phyloP scores from a whole-genome alignment of 1,140 invertebrate genomes.

The Eupristina koningsbergeri region DNA sequence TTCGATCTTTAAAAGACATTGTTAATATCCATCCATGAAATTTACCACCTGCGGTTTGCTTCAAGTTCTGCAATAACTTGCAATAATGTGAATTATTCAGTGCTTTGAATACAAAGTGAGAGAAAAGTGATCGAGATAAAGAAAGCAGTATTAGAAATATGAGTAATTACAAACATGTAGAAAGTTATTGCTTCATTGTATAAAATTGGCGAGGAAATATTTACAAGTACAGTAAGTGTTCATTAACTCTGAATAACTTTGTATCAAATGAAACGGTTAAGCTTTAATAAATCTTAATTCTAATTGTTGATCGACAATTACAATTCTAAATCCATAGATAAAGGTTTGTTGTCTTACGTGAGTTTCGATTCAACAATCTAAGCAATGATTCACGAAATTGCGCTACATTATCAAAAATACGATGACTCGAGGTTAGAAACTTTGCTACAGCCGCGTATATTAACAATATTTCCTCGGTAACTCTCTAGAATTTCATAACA shows the following conservation, averaged over 20 bases:
- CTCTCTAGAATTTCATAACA: background rate
- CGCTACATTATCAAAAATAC: too few species aligned
- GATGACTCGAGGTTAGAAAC: too few species aligned
- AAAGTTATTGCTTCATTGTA: slow-evolving; percentile 5
- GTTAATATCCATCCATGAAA: background rate
- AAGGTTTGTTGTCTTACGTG: too few species aligned
- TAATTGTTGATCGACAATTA: background rate
- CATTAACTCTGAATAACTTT: background rate
- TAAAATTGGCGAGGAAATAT: background rate
- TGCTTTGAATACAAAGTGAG: background rate
- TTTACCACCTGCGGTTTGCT: background rate
- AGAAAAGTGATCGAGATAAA: background rate
- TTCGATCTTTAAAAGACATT: background rate
- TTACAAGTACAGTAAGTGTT: background rate
- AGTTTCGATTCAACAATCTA: background rate
- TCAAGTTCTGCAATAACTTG: background rate
- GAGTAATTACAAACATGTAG: background rate
- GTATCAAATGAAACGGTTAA: slow-evolving; percentile 6
- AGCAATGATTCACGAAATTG: background rate
- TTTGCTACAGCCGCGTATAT: too few species aligned
- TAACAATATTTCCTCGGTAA: too few species aligned
- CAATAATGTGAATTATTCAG: background rate
- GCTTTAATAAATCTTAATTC: background rate
- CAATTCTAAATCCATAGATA: too few species aligned
- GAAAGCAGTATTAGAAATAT: slow-evolving; percentile 10